Evolutionary conservation across 2,113 vertebrate genomes (phyloP).

Genomic region (Carollia perspicillata): DNA sequence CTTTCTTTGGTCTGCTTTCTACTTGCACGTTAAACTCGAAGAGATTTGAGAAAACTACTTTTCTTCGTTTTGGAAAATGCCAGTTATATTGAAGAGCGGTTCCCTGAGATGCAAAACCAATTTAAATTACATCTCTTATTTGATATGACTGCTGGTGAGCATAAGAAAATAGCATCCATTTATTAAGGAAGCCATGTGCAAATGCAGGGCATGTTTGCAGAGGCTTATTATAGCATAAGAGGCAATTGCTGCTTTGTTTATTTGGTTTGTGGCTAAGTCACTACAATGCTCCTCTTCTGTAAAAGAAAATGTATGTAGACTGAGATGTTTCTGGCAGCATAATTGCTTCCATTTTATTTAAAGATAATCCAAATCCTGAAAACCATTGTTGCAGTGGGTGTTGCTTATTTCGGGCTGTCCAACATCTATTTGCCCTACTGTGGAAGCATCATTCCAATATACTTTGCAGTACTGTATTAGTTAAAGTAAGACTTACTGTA

Average conservation of each 20-base stretch:
- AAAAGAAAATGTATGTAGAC: slow-evolving; percentile 49
- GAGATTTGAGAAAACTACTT: slow-evolving; percentile 35
- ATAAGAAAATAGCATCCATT: slow-evolving; percentile 68
- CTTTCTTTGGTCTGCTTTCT: neutral
- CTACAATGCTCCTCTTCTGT: slow-evolving; percentile 49
- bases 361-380: slow-evolving; percentile 40
- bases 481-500: neutral
- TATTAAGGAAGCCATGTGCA: slow-evolving; percentile 65
- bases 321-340: slow-evolving; percentile 48
- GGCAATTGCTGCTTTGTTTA: slow-evolving; percentile 66
- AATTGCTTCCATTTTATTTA: slow-evolving; percentile 63
- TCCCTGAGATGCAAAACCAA: slow-evolving; percentile 57
- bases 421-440: neutral
- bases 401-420: slow-evolving; percentile 25
- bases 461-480: neutral
- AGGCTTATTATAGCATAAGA: slow-evolving; percentile 54
- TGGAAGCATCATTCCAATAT: neutral
- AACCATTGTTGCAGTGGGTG: neutral
- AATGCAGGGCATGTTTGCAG: slow-evolving; percentile 42
- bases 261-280: slow-evolving; percentile 48
- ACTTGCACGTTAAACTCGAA: slow-evolving; percentile 26
- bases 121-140: slow-evolving; percentile 64
- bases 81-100: slow-evolving; percentile 13
- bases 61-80: slow-evolving; percentile 53
- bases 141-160: slow-evolving; percentile 55